phyloP scores from a whole-genome alignment of 2,113 vertebrate genomes.

The Protobothrops mucrosquamatus region DNA sequence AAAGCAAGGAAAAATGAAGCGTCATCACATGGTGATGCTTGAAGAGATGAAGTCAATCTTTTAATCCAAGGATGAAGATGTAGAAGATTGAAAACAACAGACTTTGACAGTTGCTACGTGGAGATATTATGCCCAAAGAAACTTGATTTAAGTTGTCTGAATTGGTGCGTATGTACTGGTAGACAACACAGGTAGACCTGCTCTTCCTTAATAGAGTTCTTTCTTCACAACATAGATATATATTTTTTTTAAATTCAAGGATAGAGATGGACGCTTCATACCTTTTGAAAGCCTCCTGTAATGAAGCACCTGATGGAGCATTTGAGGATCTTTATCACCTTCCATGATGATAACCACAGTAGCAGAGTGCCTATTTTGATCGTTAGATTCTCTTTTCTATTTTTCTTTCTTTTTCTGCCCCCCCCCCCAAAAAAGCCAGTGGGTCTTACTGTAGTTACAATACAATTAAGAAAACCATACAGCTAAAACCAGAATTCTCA shows the following conservation, averaged over 20 bases:
- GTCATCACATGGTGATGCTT: not conserved
- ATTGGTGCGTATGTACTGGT: not conserved
- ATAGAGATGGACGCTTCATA: not conserved
- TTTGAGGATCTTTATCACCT: not conserved
- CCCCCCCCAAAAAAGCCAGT: no score
- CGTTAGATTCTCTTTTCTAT: not conserved
- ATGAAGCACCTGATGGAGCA: not conserved
- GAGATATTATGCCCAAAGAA: not conserved
- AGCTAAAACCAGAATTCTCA: no score
- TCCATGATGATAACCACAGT: not conserved
- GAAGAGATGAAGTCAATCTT: not conserved
- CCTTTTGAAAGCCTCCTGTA: not conserved
- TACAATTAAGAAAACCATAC: no score
- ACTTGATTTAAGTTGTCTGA: not conserved
- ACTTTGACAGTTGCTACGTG: not conserved
- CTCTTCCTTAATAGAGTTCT: not conserved
- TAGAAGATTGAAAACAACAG: not conserved
- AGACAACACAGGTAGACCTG: not conserved
- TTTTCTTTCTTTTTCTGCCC: not conserved
- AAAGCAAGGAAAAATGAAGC: not conserved
- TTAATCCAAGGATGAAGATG: not conserved
- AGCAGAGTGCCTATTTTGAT: not conserved
- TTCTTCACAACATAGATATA: constrained; percentile 22
- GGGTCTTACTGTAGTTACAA: not conserved
- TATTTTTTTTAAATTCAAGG: not conserved